Base-by-base conservation (phyloP, 2,113 vertebrate species). In the Phyllostomus discolor region DNA sequence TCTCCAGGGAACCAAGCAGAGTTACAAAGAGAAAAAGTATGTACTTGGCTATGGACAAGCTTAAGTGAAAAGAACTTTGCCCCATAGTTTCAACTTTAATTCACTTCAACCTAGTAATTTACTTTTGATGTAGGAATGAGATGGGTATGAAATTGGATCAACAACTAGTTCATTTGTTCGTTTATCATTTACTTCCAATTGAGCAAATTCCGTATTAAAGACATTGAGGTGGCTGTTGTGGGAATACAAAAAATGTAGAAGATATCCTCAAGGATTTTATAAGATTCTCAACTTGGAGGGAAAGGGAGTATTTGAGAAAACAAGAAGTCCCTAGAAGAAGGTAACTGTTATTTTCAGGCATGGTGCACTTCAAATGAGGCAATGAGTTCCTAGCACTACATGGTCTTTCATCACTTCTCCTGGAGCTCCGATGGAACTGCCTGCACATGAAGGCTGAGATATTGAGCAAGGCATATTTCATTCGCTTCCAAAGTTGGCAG, bases 1-100 rank as follows among this genome's bases (percentile, higher is more conserved):
- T 96, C 95, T 95, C 86, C 48, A 78, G 82, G 89, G 90, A 98
- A 97, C 90, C 87, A 97, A 98, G 90, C 52, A 97, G 76, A 91
- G 75, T 87, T 83, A 88, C 54, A 97, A 81, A 92, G 38, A 79
- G 41, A 62, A 80, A 94, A 57, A 89, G 72, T 41, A 69, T 28
- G 16, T 9, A 11, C 28, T 14, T 75, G 28, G 28, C 15, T 73
- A 33, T 14, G 33, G 48, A 31, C 24, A 43, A 75, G 31, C 48
- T 81, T 69, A 85, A 54, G 17, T 24, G 54, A 69, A 43, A 86
- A 89, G 9, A 85, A 59, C 26, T 76, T 41, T 69, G 12, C 2
- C 33, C 24, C 46, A 46, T 33, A 31, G 17, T 79, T 91, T 86
- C 62, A 80, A 33, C 28, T 94, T 90, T 2, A 35, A 52, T 78